Evolutionary conservation across 2,797 vertebrate species (phyloP), one percentile per base, ranked within the genome.

Genomic region (Hybognathus amarus): DNA sequence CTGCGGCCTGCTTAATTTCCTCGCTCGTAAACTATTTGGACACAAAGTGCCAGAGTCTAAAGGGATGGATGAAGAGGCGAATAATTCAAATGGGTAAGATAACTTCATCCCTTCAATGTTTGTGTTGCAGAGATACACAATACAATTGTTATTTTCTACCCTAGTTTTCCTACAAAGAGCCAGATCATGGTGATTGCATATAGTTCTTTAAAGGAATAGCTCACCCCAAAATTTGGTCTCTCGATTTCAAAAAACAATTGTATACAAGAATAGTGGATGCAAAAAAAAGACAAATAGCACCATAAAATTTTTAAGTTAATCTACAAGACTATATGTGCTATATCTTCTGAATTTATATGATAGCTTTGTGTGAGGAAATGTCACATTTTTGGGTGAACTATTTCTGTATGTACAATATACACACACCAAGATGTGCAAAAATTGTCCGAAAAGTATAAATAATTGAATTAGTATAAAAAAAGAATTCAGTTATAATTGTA

Each of bases 1-100:
- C 66, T 95, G 95, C 1, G 95, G 95, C 22, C 88, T 96, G 40
- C 92, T 96, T 82, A 96, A 95, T 93, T 91, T 91, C 77, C 89
- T 96, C 6, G 84, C 92, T 0, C 90, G 89, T n/a, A 95, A 94
- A 70, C 13, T 96, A n/a, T 93, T 95, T 85, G 94, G 94, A 6
- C 90, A 91, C 47, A 92, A 92, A 54, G 30, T 90, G 7, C 89
- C 94, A 2, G 91, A 90, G 15, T 68, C 92, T 36, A 95, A 95
- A 88, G 88, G 66, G 68, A 1, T 92, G 17, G 95, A 96, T 24
- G 91, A 92, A 0, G 93, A 91, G 66, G 91, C 92, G 64, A 80
- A 82, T 83, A 87, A 84, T 18, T 85, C 76, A 33, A 92, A 92
- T 38, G 69, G 88, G 91, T 92, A 87, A 87, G 89, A 75, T 3